Base-by-base conservation (phyloP, 2,113 vertebrate species). In the Lophura nycthemera region DNA sequence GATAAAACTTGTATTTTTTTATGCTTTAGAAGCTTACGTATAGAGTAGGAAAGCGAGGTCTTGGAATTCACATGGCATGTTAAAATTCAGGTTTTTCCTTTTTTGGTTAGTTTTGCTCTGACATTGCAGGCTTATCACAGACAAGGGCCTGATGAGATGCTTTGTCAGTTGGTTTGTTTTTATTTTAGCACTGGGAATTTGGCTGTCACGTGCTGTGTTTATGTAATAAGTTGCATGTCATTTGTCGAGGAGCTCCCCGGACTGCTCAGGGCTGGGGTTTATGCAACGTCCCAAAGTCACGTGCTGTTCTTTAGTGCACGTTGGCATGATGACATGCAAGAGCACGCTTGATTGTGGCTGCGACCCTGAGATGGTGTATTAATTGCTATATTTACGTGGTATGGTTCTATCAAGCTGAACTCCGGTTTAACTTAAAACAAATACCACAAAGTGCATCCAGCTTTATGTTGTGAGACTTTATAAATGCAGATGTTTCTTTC, bases 111-210 rank as follows among this genome's bases (percentile, higher is more conserved):
- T 80, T 91, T 30, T 12, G 29, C 32, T 91, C 60, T 43, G 47
- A 54, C 73, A 38, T 18, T 20, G 21, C 38, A 42, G 50, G 17
- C 43, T 78, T 6, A 18, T 40, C 1, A 0, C 42, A 61, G 56
- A 34, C 30, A 20, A 4, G 3, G 71, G 34, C 48, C 66, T 47
- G 59, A 70, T 64, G 60, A 81, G 88, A 34, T 79, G 90, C 72
- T 92, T 83, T 83, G 83, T 83, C 90, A 86, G 76, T 57, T 59
- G 70, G n/a, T 83, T 50, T 83, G 52, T 77, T 95, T 54, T 89
- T 85, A 57, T 70, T 89, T 90, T 48, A 77, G 90, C 50, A 8
- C 12, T 77, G 86, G 67, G 65, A 91, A 70, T 77, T 89, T 90
- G 79, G 69, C 75, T 88, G 69, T 73, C 82, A 59, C 4, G 17